A percentile compares a stretch with the other conserved stretches of the same genome.
Evolutionary conservation across 2,888 invertebrate genomes (phyloP).

Genomic region (Zeuzera pyrina): DNA sequence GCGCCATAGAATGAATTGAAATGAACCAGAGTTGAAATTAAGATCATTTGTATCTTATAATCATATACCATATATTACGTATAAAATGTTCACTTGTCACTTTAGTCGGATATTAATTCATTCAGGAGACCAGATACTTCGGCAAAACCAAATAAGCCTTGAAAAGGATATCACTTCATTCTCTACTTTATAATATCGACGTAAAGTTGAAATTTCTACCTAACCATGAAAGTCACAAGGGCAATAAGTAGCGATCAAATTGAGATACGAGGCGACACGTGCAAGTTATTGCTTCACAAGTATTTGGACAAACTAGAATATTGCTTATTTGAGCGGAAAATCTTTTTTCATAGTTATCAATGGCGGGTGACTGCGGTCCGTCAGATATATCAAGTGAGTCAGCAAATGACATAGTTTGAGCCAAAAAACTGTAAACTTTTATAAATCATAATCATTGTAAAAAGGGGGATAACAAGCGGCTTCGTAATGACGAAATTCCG

Average conservation of each 20-base stretch:
- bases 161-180: constrained; percentile 6
- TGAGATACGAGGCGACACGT: constrained; percentile 65
- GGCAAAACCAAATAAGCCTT: constrained; percentile 19
- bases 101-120: constrained; percentile 54
- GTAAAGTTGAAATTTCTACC: constrained; percentile 9
- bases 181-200: constrained; percentile 7
- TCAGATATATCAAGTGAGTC: no score
- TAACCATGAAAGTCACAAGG: constrained; percentile 22
- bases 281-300: constrained; percentile 64
- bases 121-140: constrained; percentile 30
- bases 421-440: no score
- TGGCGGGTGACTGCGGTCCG: constrained; percentile 1
- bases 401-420: no score
- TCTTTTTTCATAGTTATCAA: constrained; percentile 26
- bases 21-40: no score
- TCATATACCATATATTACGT: no score
- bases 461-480: no score
- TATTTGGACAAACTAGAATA: constrained; percentile 64
- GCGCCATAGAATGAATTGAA: no score
- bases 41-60: no score
- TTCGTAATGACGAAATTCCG: no score
- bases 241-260: constrained; percentile 49
- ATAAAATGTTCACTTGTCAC: constrained; percentile 29
- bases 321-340: constrained; percentile 61
- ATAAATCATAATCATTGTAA: no score